Evolutionary conservation across 2,113 vertebrate species (phyloP).

Genomic region (Tragulus kanchil): DNA sequence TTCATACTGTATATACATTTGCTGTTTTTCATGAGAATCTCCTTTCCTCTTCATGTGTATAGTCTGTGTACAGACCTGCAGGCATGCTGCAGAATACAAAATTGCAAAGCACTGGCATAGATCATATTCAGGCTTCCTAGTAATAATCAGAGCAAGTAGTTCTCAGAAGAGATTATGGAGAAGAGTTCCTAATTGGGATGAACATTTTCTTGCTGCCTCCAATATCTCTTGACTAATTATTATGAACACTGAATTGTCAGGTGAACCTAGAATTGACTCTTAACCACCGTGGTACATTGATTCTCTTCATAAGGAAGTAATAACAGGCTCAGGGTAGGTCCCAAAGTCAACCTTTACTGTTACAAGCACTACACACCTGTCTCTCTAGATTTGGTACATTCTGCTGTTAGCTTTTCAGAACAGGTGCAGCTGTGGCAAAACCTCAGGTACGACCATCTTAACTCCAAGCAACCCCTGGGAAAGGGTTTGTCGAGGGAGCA

Average conservation of each 20-base stretch:
- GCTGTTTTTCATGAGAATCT: constrained; percentile 42
- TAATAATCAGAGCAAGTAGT: constrained; percentile 73
- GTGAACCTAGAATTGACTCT: constrained; percentile 52
- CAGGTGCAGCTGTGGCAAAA: constrained; percentile 55
- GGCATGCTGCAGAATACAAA: constrained; percentile 61
- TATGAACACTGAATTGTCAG: constrained; percentile 68
- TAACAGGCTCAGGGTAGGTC: background rate
- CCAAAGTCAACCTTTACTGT: constrained; percentile 45
- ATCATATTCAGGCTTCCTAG: constrained; percentile 28
- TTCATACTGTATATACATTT: background rate
- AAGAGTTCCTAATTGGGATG: constrained; percentile 66
- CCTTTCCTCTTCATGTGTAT: constrained; percentile 35
- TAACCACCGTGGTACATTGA: background rate
- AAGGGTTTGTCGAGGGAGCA: constrained; percentile 72
- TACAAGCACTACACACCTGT: background rate
- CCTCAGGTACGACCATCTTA: constrained; percentile 56
- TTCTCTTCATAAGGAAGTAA: constrained; percentile 57
- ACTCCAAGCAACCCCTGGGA: constrained; percentile 59
- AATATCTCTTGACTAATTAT: constrained; percentile 62
- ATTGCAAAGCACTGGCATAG: background rate
- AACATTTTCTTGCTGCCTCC: constrained; percentile 68
- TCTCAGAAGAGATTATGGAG: constrained; percentile 63
- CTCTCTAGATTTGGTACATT: constrained; percentile 38
- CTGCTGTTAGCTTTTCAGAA: constrained; percentile 65
- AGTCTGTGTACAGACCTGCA: constrained; percentile 35